Percentiles rank a stretch among this genome's conserved stretches.
Conservation (phyloP, 1,140 invertebrate species). For the Kradibia gibbosae region DNA sequence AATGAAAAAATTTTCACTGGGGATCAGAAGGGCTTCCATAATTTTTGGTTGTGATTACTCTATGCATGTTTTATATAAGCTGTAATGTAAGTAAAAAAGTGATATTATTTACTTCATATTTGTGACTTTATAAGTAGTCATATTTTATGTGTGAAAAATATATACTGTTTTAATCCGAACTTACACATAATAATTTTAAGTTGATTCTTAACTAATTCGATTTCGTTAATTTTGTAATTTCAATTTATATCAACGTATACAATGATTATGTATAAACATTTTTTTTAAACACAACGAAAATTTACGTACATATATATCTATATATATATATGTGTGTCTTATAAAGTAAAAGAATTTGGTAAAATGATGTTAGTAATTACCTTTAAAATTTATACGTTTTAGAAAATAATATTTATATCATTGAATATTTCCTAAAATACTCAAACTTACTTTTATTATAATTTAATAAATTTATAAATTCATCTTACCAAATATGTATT, state of each 20-base stretch:
- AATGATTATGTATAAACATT: neutral
- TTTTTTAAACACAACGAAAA: neutral
- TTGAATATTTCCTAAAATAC: neutral
- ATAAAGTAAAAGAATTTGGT: neutral
- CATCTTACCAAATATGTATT: conserved; percentile 12
- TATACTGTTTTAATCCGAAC: conserved; percentile 10
- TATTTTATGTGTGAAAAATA: conserved; percentile 7
- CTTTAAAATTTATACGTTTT: neutral
- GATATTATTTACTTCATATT: neutral
- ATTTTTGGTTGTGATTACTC: conserved; percentile 35
- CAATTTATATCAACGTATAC: neutral
- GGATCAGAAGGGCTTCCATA: conserved; percentile 25
- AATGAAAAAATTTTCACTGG: neutral
- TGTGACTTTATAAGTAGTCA: neutral
- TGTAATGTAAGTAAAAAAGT: conserved; percentile 4
- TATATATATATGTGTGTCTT: too few species aligned
- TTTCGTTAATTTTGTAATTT: neutral
- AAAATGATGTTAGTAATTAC: neutral
- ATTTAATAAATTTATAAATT: neutral
- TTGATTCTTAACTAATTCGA: neutral
- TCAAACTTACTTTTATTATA: neutral
- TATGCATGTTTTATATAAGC: neutral
- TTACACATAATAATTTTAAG: neutral
- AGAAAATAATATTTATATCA: conserved; percentile 3
- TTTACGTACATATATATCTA: neutral